A percentile compares a stretch with the other conserved stretches of the same genome.
Evolutionary conservation across 1,140 invertebrate species (phyloP).

Genomic region (Caenorhabditis latens): DNA sequence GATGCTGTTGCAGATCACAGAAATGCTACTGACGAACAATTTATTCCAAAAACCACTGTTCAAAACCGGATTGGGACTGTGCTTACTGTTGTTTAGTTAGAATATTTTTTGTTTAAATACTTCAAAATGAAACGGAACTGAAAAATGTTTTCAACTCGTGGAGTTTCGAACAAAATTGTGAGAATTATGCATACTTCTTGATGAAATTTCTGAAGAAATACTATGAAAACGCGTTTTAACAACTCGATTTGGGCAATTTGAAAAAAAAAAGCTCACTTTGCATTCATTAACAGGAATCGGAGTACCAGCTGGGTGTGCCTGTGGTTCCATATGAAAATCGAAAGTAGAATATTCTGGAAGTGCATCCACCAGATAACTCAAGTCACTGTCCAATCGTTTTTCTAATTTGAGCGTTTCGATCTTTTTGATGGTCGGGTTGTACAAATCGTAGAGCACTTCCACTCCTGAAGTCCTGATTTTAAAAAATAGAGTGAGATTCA

Average conservation of each 20-base stretch:
- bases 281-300: conserved; percentile 88
- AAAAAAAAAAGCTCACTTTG: conserved; percentile 81
- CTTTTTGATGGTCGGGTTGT: conserved; percentile 90
- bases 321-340: conserved; percentile 90
- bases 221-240: not conserved
- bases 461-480: conserved; percentile 81
- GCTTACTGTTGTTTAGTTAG: too few species aligned
- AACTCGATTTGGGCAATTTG: not conserved
- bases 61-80: too few species aligned
- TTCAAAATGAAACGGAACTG: too few species aligned
- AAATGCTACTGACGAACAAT: too few species aligned
- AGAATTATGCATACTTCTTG: too few species aligned
- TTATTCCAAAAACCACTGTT: too few species aligned
- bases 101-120: too few species aligned
- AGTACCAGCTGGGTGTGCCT: conserved; percentile 84
- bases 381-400: conserved; percentile 90
- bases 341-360: conserved; percentile 92
- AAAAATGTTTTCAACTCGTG: too few species aligned
- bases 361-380: conserved; percentile 93
- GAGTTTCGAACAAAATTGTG: too few species aligned
- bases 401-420: conserved; percentile 92
- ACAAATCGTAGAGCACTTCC: conserved; percentile 90
- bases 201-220: too few species aligned
- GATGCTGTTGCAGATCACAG: too few species aligned
- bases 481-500: not conserved